phyloP scores from a whole-genome alignment of 2,797 vertebrate species.

The Pantherophis alleghaniensis region DNA sequence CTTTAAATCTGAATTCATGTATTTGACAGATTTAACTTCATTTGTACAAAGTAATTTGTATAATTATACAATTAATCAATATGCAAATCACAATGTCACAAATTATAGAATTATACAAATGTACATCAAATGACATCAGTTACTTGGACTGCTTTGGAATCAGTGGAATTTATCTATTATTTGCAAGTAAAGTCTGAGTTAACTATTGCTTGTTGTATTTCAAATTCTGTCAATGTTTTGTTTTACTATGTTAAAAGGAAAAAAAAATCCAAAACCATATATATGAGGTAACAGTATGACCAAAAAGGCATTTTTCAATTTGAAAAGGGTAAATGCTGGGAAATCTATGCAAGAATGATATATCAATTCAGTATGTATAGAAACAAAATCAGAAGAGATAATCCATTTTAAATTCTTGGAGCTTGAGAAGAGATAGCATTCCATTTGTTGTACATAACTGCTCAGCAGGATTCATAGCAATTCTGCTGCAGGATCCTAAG shows the following conservation, averaged over 20 bases:
- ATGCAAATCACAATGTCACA: background rate
- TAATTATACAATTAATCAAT: background rate
- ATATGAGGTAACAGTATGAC: background rate
- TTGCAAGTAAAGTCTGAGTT: background rate
- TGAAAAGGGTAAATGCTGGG: background rate
- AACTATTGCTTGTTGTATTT: background rate
- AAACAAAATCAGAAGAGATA: background rate
- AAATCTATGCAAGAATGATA: background rate
- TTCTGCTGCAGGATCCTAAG: slow-evolving; percentile 34
- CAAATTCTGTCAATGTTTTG: background rate
- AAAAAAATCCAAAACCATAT: background rate
- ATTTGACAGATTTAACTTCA: background rate
- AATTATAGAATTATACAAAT: background rate
- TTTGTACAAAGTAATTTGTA: background rate
- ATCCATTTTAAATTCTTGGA: background rate
- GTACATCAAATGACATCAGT: background rate
- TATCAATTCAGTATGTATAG: background rate
- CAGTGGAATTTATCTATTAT: background rate
- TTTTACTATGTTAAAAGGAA: background rate
- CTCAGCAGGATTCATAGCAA: background rate
- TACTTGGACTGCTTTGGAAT: background rate
- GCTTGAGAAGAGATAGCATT: background rate
- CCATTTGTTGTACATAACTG: background rate
- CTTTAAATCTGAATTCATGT: background rate
- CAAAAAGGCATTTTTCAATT: background rate